Evolutionary conservation across 2,888 invertebrate species (phyloP).

Genomic region (Protophormia terraenovae): DNA sequence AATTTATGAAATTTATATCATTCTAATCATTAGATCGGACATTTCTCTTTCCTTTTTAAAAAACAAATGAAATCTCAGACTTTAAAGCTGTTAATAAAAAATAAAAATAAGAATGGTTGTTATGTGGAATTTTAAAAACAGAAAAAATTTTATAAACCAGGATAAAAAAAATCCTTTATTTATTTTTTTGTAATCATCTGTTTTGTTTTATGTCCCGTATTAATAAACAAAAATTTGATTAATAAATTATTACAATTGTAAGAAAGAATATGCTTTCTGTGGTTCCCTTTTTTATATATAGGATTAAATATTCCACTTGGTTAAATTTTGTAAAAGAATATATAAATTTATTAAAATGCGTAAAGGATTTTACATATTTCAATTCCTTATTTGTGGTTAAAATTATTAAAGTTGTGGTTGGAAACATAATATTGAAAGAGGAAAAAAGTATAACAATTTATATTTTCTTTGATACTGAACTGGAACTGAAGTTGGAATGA

Average conservation of each 20-base stretch:
- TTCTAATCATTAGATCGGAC: constrained; percentile 66
- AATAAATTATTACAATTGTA: constrained; percentile 62
- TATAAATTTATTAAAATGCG: neutral
- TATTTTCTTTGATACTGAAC: no score
- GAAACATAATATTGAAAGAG: neutral
- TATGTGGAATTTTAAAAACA: neutral
- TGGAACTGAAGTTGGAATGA: no score
- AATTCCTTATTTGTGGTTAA: neutral
- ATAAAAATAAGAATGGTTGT: neutral
- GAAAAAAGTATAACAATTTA: no score
- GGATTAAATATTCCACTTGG: constrained; percentile 64
- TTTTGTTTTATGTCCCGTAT: constrained; percentile 49
- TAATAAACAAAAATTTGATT: constrained; percentile 59
- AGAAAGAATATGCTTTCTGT: constrained; percentile 51
- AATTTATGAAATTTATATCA: constrained; percentile 79
- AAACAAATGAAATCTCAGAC: neutral
- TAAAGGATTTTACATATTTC: neutral
- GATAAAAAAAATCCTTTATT: constrained; percentile 11
- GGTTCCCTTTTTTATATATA: constrained; percentile 20
- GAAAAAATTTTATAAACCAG: neutral
- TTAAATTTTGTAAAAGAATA: constrained; percentile 38
- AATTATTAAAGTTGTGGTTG: neutral
- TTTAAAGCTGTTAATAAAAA: neutral
- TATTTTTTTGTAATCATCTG: neutral
- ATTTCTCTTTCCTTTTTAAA: neutral